These are phyloP conservation scores for Pluvialis apricaria DNA, from an alignment of 2,113 vertebrate species.

Conservation along the genomic window DNA sequence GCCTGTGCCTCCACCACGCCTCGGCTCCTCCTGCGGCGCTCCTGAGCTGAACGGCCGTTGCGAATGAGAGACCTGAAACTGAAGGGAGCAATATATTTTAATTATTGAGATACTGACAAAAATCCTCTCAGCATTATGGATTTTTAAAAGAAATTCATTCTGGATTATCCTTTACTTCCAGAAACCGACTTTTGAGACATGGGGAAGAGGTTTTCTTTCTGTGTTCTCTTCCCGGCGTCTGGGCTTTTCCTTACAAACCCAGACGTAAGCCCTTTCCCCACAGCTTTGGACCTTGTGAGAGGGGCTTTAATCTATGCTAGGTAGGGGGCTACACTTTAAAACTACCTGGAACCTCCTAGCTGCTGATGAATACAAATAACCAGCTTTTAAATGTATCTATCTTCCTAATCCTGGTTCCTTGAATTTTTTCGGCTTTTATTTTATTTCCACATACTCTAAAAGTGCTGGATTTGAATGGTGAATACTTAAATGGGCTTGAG, in stretches of 20 bases:
- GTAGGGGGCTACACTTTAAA: neutral
- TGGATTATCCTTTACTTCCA: neutral
- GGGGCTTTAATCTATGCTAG: neutral
- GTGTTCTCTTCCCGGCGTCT: neutral
- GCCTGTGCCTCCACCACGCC: neutral
- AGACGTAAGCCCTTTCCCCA: neutral
- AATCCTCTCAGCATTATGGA: neutral
- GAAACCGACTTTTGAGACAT: neutral
- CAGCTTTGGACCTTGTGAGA: too few relatives aligned
- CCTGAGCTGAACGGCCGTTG: neutral
- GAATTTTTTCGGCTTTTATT: neutral
- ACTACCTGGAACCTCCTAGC: too few relatives aligned
- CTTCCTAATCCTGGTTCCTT: neutral
- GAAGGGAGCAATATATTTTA: too few relatives aligned
- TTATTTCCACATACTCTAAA: neutral
- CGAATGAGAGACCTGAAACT: neutral
- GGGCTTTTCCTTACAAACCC: neutral
- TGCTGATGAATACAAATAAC: neutral
- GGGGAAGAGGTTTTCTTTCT: too few relatives aligned
- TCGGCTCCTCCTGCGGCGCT: neutral
- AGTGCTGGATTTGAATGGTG: neutral
- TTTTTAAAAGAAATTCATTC: neutral
- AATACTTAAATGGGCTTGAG: neutral
- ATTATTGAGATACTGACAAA: neutral
- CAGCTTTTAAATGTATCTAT: neutral